phyloP scores from a whole-genome alignment of 2,797 vertebrate genomes.

The Acanthopagrus latus region DNA sequence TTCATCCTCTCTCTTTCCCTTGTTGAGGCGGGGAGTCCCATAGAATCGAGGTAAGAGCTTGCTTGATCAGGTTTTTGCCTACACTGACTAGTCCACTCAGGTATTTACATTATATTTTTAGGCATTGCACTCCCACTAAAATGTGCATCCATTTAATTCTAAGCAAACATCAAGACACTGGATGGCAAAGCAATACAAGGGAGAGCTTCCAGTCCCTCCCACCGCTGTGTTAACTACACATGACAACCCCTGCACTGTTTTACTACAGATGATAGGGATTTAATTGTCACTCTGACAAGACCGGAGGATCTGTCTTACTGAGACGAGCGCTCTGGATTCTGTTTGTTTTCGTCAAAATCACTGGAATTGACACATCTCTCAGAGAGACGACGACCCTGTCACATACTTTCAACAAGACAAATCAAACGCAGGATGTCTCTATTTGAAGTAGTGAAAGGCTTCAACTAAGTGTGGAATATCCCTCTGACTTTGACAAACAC shows the following conservation, averaged over 20 bases:
- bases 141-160: not conserved
- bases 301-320: not conserved
- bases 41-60: not conserved
- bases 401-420: conserved; percentile 12
- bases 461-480: too few species aligned
- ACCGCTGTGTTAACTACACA: not conserved
- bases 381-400: conserved; percentile 5
- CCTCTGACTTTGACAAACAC: too few species aligned
- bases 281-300: not conserved
- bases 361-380: not conserved
- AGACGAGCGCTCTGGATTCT: not conserved
- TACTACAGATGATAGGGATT: not conserved
- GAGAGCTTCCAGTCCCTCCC: not conserved
- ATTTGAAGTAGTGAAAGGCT: too few species aligned
- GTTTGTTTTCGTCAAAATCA: not conserved
- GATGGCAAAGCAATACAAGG: not conserved
- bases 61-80: not conserved
- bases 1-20: not conserved
- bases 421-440: too few species aligned
- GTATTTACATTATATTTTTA: not conserved
- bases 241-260: not conserved
- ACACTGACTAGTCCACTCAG: not conserved
- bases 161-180: not conserved
- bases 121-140: not conserved
- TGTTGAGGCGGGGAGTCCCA: not conserved